phyloP scores from a whole-genome alignment of 1,140 invertebrate genomes.

The Drosophila saltans region DNA sequence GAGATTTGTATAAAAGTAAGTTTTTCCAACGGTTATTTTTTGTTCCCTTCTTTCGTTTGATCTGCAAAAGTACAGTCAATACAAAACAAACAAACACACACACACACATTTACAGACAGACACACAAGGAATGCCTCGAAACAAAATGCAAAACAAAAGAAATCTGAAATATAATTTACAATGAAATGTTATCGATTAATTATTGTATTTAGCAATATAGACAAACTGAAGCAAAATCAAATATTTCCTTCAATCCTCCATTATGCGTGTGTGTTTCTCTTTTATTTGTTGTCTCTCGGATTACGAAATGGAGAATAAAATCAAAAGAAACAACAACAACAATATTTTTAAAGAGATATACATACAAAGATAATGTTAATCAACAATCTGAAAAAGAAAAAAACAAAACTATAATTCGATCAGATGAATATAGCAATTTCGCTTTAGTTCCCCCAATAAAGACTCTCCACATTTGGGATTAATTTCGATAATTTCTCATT shows the following conservation, averaged over 20 bases:
- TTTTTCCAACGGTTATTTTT: constrained; percentile 49
- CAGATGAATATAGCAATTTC: background rate
- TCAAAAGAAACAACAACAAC: background rate
- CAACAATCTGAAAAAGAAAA: background rate
- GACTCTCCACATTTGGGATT: too few species aligned
- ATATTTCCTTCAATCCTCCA: background rate
- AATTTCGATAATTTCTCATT: too few species aligned
- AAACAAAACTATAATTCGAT: background rate
- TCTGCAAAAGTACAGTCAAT: constrained; percentile 38
- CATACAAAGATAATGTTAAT: constrained; percentile 1
- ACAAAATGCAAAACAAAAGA: constrained; percentile 12
- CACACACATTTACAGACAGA: constrained; percentile 20
- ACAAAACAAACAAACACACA: constrained; percentile 24
- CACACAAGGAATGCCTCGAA: constrained; percentile 44
- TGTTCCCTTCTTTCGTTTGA: constrained; percentile 1
- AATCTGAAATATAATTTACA: constrained; percentile 37
- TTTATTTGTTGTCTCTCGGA: constrained; percentile 8
- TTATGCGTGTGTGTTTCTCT: background rate
- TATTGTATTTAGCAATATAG: constrained; percentile 44
- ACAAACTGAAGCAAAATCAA: constrained; percentile 29
- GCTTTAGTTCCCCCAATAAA: background rate
- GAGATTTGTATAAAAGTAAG: constrained; percentile 20
- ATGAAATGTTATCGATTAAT: constrained; percentile 55
- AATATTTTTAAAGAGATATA: constrained; percentile 15
- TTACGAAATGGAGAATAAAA: background rate